Conservation (phyloP, 2,797 vertebrate species). For the Lindbergichthys nudifrons region DNA sequence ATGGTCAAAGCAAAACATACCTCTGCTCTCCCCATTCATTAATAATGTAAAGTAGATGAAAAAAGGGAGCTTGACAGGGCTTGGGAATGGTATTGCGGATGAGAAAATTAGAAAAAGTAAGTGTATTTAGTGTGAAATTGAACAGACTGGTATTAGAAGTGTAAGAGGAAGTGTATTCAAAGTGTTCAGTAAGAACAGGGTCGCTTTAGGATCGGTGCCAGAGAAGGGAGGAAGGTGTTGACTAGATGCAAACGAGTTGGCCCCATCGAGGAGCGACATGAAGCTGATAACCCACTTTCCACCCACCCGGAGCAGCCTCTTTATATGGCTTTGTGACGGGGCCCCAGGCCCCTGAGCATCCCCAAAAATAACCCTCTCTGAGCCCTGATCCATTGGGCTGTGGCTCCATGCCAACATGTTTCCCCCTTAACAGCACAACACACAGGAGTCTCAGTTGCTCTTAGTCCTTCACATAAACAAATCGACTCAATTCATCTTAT, state of each 20-base stretch:
- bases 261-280: slow-evolving; percentile 69
- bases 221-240: slow-evolving; percentile 75
- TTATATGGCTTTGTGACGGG: slow-evolving; percentile 79
- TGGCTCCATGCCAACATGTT: slow-evolving; percentile 60
- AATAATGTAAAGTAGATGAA: slow-evolving; percentile 69
- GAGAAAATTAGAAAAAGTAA: neutral
- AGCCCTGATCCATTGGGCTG: slow-evolving; percentile 47
- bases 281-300: slow-evolving; percentile 82
- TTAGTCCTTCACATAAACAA: slow-evolving; percentile 14
- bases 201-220: slow-evolving; percentile 54
- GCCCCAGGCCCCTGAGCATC: slow-evolving; percentile 66
- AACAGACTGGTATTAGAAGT: neutral
- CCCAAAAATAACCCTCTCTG: slow-evolving; percentile 79
- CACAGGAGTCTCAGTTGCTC: slow-evolving; percentile 12
- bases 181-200: slow-evolving; percentile 35
- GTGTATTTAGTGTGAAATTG: neutral
- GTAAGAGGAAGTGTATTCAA: slow-evolving; percentile 27
- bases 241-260: slow-evolving; percentile 81
- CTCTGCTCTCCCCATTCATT: slow-evolving; percentile 50
- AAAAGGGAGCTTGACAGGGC: neutral
- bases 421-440: slow-evolving; percentile 25
- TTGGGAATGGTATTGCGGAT: neutral
- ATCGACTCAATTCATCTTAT: neutral
- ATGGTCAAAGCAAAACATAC: slow-evolving; percentile 37
- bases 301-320: slow-evolving; percentile 73